Conservation (phyloP, 2,797 vertebrate species). For the Sorex maritimensis region DNA sequence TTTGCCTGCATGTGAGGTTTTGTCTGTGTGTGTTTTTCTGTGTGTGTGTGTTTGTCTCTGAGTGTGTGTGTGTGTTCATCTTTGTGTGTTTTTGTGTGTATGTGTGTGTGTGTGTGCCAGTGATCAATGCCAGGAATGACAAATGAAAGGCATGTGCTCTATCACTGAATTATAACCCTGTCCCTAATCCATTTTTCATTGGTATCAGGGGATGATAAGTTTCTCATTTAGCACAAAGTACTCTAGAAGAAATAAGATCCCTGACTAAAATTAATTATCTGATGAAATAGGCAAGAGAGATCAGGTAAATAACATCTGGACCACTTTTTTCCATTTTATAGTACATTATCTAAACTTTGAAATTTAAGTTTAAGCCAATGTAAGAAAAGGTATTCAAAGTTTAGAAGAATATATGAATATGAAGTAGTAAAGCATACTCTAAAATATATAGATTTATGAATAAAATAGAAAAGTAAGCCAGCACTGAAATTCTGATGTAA, state of each 20-base stretch:
- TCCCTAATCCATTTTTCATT: background rate
- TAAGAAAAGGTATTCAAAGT: background rate
- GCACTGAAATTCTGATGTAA: constrained; percentile 5
- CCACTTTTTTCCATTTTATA: background rate
- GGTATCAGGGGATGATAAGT: background rate
- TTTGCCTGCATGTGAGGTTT: too few relatives aligned
- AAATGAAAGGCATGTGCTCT: too few relatives aligned
- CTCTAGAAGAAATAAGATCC: background rate
- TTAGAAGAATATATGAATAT: background rate
- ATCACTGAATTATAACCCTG: too few relatives aligned
- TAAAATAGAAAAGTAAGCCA: constrained; percentile 29
- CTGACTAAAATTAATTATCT: constrained; percentile 2
- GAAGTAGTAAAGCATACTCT: background rate
- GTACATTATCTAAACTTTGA: background rate
- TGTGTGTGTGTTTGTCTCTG: too few relatives aligned
- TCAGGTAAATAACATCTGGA: background rate
- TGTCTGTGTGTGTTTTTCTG: too few relatives aligned
- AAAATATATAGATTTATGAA: constrained; percentile 24
- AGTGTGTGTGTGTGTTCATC: too few relatives aligned
- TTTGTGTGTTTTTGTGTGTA: too few relatives aligned
- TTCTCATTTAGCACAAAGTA: background rate
- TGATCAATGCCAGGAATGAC: too few relatives aligned
- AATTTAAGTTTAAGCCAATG: background rate
- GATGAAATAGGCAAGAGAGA: background rate
- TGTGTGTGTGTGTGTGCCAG: too few relatives aligned